These are phyloP conservation scores for Myotis findleyi DNA, from an alignment of 2,797 vertebrate genomes.

Conservation along the genomic window DNA sequence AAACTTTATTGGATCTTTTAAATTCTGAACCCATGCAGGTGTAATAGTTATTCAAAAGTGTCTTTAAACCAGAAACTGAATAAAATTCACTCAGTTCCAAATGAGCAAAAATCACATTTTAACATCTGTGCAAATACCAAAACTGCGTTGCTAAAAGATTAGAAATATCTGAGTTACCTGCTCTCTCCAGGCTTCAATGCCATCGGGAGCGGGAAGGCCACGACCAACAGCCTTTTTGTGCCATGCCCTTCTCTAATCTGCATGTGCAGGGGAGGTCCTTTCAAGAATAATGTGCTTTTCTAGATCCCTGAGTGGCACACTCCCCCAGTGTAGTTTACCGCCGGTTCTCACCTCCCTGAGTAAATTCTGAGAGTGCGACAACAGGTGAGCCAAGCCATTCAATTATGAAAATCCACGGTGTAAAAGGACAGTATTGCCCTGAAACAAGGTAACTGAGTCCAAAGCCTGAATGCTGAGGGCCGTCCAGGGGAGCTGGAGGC, in stretches of 20 bases:
- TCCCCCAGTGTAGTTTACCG: neutral
- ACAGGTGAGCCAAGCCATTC: neutral
- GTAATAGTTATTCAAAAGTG: neutral
- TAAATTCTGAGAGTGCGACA: neutral
- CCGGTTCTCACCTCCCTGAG: neutral
- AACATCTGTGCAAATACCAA: neutral
- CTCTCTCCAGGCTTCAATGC: neutral
- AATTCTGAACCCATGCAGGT: neutral
- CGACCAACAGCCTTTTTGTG: no score
- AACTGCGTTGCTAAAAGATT: neutral
- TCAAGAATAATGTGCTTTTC: neutral
- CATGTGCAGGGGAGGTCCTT: neutral
- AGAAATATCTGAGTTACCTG: neutral
- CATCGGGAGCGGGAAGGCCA: neutral
- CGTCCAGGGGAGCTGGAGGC: neutral
- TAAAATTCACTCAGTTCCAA: conserved; percentile 14
- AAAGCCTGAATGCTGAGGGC: conserved; percentile 40
- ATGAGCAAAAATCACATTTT: conserved; percentile 12
- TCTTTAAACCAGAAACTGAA: neutral
- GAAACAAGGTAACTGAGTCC: neutral
- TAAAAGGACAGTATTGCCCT: neutral
- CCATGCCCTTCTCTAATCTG: neutral
- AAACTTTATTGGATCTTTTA: neutral
- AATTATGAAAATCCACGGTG: conserved; percentile 38
- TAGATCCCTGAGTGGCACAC: neutral